These are phyloP conservation scores for Pseudeuparius sepicola DNA, from an alignment of 2,888 invertebrate genomes.

Conservation along the genomic window DNA sequence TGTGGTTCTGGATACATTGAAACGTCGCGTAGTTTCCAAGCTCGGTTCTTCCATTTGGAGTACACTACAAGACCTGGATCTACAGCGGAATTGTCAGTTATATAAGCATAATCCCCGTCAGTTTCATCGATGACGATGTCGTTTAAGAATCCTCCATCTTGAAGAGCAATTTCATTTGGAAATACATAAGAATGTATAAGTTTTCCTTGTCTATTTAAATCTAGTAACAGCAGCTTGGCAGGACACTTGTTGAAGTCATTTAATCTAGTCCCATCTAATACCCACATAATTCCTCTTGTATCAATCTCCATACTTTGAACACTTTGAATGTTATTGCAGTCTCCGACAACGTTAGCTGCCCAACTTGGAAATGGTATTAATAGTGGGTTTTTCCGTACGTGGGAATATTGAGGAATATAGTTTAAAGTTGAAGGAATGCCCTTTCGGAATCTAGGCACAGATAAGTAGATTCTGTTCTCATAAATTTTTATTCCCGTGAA, in stretches of 20 bases:
- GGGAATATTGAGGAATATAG: constrained; percentile 24
- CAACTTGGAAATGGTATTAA: constrained; percentile 61
- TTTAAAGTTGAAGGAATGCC: constrained; percentile 63
- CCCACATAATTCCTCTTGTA: constrained; percentile 58
- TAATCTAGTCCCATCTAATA: constrained; percentile 56
- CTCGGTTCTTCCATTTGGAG: constrained; percentile 49
- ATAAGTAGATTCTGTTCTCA: constrained; percentile 54
- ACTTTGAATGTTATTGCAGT: constrained; percentile 56
- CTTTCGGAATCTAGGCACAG: constrained; percentile 54
- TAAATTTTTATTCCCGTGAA: constrained; percentile 55
- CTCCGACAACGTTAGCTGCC: constrained; percentile 45
- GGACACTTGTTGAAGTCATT: constrained; percentile 52
- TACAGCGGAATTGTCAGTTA: constrained; percentile 54
- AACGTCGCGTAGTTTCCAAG: constrained; percentile 59
- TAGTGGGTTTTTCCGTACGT: constrained; percentile 43
- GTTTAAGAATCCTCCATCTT: constrained; percentile 50
- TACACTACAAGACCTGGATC: constrained; percentile 66
- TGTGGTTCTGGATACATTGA: constrained; percentile 54
- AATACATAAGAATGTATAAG: constrained; percentile 50
- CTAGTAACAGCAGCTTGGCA: constrained; percentile 56
- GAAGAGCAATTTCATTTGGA: constrained; percentile 46
- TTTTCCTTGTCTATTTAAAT: constrained; percentile 50
- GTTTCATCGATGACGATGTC: constrained; percentile 63
- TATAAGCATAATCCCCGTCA: constrained; percentile 58
- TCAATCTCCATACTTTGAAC: constrained; percentile 68